A percentile compares a stretch with the other conserved stretches of the same genome.
phyloP scores from a whole-genome alignment of 2,888 invertebrate species.

The Hesperia comma region DNA sequence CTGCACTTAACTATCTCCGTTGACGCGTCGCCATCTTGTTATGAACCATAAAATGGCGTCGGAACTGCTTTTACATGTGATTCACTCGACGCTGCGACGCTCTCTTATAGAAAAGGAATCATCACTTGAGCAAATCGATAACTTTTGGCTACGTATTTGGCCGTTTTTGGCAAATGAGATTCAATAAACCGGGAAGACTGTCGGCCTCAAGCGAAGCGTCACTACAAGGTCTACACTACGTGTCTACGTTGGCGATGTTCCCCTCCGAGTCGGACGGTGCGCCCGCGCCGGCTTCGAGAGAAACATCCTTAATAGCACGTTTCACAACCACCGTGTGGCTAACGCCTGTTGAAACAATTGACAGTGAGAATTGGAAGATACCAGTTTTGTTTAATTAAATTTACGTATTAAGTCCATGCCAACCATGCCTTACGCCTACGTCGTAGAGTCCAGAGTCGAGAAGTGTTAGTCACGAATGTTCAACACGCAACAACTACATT shows the following conservation, averaged over 20 bases:
- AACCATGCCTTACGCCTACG: slow-evolving; percentile 61
- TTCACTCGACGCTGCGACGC: slow-evolving; percentile 26
- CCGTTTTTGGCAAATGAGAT: slow-evolving; percentile 71
- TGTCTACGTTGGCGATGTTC: slow-evolving; percentile 68
- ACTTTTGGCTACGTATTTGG: slow-evolving; percentile 69
- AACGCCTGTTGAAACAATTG: slow-evolving; percentile 74
- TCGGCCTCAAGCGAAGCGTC: slow-evolving; percentile 78
- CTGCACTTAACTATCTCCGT: slow-evolving; percentile 36
- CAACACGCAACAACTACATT: slow-evolving; percentile 49
- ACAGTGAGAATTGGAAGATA: slow-evolving; percentile 75
- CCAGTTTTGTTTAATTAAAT: slow-evolving; percentile 54
- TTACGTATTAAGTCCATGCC: slow-evolving; percentile 76
- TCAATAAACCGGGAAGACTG: slow-evolving; percentile 66
- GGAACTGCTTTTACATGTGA: slow-evolving; percentile 7
- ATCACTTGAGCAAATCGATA: slow-evolving; percentile 64
- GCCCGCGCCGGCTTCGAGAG: slow-evolving; percentile 50
- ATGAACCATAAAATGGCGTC: slow-evolving; percentile 39
- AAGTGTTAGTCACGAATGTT: slow-evolving; percentile 57
- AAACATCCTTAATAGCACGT: slow-evolving; percentile 74
- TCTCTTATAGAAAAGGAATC: slow-evolving; percentile 31
- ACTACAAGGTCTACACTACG: slow-evolving; percentile 78
- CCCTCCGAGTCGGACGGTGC: slow-evolving; percentile 55
- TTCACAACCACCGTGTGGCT: slow-evolving; percentile 82
- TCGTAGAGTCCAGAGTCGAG: slow-evolving; percentile 37
- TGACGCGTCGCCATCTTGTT: slow-evolving; percentile 35